Evolutionary conservation across 2,888 invertebrate species (phyloP).

Genomic region (Dynastes grantii): DNA sequence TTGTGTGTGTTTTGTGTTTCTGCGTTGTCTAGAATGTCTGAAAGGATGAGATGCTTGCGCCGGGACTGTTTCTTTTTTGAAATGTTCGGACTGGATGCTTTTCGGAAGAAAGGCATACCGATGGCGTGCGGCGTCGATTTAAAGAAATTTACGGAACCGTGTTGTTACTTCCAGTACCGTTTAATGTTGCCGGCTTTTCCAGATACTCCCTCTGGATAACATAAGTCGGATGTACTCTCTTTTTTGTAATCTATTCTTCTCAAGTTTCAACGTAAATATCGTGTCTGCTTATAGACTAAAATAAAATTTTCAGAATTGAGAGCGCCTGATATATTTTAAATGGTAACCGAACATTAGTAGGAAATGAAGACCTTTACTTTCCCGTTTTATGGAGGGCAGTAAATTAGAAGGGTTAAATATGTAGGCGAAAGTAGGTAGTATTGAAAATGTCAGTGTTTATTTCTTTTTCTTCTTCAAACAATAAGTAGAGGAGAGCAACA

Average conservation of each 20-base stretch:
- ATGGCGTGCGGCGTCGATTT: slow-evolving; percentile 28
- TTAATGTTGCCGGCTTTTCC: slow-evolving; percentile 4
- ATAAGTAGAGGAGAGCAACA: too few species aligned
- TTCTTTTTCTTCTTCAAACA: neutral
- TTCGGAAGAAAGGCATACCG: slow-evolving; percentile 19
- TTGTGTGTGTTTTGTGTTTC: slow-evolving; percentile 40
- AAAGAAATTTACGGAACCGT: slow-evolving; percentile 29
- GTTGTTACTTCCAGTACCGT: neutral
- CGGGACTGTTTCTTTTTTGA: slow-evolving; percentile 32
- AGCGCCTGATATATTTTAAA: too few species aligned
- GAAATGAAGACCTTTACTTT: too few species aligned
- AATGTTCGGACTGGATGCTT: slow-evolving; percentile 12
- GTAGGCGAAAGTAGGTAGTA: too few species aligned
- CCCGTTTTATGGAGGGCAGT: too few species aligned
- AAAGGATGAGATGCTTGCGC: slow-evolving; percentile 37
- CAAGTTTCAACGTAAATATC: slow-evolving; percentile 15
- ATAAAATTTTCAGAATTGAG: neutral
- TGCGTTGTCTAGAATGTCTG: slow-evolving; percentile 31
- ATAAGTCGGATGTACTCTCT: slow-evolving; percentile 6
- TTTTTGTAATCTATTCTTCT: slow-evolving; percentile 5
- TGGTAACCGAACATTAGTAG: too few species aligned
- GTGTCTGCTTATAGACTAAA: neutral
- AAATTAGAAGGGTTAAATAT: too few species aligned
- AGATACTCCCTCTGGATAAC: slow-evolving; percentile 20
- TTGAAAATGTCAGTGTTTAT: too few species aligned